Evolutionary conservation across 2,888 invertebrate genomes (phyloP).

Genomic region (Himalopsyche japonica): DNA sequence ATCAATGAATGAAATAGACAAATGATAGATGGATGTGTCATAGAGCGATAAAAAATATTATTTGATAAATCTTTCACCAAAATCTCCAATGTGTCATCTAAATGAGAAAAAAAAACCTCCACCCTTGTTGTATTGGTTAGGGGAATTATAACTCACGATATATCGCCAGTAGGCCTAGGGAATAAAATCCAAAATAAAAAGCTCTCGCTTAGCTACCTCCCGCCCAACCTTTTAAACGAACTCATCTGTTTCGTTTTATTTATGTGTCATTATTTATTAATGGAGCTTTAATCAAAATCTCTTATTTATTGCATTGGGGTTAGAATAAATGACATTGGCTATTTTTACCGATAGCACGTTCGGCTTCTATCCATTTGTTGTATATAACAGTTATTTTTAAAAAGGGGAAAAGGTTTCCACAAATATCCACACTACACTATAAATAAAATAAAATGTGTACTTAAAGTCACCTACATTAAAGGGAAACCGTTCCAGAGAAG

Average conservation of each 20-base stretch:
- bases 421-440: too few relatives aligned
- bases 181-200: conserved; percentile 16
- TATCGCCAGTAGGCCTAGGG: neutral
- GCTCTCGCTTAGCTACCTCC: neutral
- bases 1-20: too few relatives aligned
- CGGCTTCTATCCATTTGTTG: neutral
- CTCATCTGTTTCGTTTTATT: conserved; percentile 30
- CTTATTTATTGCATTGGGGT: conserved; percentile 9
- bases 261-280: conserved; percentile 34
- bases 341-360: neutral
- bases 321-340: neutral
- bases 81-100: neutral
- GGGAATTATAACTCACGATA: conserved; percentile 7
- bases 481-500: neutral
- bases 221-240: conserved; percentile 18
- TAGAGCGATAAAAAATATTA: neutral
- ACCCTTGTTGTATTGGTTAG: neutral
- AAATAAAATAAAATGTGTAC: too few relatives aligned
- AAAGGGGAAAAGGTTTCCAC: too few relatives aligned
- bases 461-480: too few relatives aligned
- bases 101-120: neutral
- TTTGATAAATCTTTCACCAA: neutral
- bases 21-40: neutral
- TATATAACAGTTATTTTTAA: neutral
- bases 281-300: conserved; percentile 21